Conservation (phyloP, 2,888 invertebrate species). For the Cremastinae sp. region DNA sequence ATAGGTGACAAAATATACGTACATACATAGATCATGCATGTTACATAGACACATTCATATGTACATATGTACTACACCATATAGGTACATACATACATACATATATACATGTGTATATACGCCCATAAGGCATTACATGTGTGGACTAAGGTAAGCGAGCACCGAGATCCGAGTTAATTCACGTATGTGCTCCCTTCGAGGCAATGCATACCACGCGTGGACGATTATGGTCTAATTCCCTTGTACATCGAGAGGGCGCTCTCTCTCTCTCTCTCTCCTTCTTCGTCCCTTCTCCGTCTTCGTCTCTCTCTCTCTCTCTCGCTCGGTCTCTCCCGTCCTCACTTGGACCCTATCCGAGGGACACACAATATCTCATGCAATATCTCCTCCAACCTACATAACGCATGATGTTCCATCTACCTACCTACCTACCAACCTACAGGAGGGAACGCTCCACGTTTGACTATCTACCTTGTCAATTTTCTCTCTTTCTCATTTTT, state of each 20-base stretch:
- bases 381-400: slow-evolving; percentile 56
- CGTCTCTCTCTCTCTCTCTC: slow-evolving; percentile 43
- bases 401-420: slow-evolving; percentile 59
- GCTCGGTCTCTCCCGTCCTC: neutral
- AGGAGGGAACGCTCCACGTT: slow-evolving; percentile 9
- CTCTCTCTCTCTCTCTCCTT: slow-evolving; percentile 63
- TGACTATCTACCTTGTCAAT: slow-evolving; percentile 69
- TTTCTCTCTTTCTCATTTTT: slow-evolving; percentile 66
- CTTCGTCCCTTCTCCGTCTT: slow-evolving; percentile 17
- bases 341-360: neutral
- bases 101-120: slow-evolving; percentile 26
- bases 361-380: slow-evolving; percentile 39
- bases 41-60: too few species aligned
- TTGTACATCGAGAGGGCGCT: slow-evolving; percentile 71
- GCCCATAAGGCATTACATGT: too few species aligned
- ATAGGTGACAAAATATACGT: neutral
- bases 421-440: slow-evolving; percentile 67
- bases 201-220: slow-evolving; percentile 76
- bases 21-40: too few species aligned
- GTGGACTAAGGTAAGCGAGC: slow-evolving; percentile 66
- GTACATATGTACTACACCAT: slow-evolving; percentile 5
- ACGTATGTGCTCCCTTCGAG: slow-evolving; percentile 66
- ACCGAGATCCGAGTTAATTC: slow-evolving; percentile 67
- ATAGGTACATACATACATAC: neutral
- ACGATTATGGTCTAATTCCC: slow-evolving; percentile 79